Base-by-base conservation (phyloP, 2,797 vertebrate genomes). In the Tarsius wallacei region DNA sequence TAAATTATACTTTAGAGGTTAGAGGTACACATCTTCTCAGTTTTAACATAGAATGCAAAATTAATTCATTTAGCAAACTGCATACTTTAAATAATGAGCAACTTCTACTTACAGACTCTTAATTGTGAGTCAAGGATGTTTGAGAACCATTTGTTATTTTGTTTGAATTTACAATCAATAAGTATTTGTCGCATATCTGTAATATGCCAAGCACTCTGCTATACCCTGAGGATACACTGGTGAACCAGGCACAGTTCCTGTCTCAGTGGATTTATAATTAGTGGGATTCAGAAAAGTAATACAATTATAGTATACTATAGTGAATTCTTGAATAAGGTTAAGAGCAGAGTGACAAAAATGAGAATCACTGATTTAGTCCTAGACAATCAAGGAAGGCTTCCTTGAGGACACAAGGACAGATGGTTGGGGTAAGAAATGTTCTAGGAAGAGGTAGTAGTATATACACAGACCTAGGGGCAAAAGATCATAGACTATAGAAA, bases 141-240 rank as follows among this genome's bases (percentile, higher is more conserved):
- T 83, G 66, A 89, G 11, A 17, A 73, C 13, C 8, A 17, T 93
- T 86, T 95, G 63, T 97, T 92, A 86, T 51, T 93, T 95, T 94
- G 61, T 93, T 91, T 86, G 61, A 76, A 83, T 96, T 92, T 94
- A 12, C 12, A 82, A 7, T 92, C 63, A 73, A 11, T n/a, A 78
- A 84, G 51, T 94, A 42, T 7, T 83, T 91, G 64, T 21, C 13
- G 76, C 84, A 53, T 17, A 61, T 55, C 63, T 84, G 0, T 85
- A 47, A 59, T 73, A 64, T 64, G 24, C 31, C 13, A 77, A 77
- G 53, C 14, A 80, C 3, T 95, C 59, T 77, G 1, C 26, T 81
- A 90, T 66, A 33, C 66, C 4, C 4, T 77, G 17, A 92, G 26
- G 61, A 53, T 80, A 36, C 9, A 90, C 33, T 55, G 13, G 51